Percentiles rank a stretch among this genome's conserved stretches.
phyloP scores from a whole-genome alignment of 2,797 vertebrate genomes.

The Pogonophryne albipinna region DNA sequence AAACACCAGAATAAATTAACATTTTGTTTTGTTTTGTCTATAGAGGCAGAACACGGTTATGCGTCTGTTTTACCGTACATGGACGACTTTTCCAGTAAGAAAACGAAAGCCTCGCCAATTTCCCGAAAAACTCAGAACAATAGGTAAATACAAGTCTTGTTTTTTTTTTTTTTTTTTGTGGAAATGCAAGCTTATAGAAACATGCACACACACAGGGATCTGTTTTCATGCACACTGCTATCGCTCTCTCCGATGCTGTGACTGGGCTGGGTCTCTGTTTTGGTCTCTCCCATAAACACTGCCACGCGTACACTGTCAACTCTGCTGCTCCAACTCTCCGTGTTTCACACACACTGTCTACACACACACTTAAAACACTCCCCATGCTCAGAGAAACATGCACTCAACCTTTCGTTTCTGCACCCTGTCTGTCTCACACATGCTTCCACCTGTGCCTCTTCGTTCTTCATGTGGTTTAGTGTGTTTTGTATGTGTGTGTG shows the following conservation, averaged over 20 bases:
- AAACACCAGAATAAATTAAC: slow-evolving; percentile 34
- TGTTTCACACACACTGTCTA: neutral
- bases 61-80: slow-evolving; percentile 97
- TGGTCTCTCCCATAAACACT: slow-evolving; percentile 91
- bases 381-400: slow-evolving; percentile 8
- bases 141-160: slow-evolving; percentile 86
- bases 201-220: neutral
- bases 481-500: slow-evolving; percentile 21
- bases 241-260: slow-evolving; percentile 51
- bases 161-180: slow-evolving; percentile 5
- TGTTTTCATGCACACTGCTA: slow-evolving; percentile 71
- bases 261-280: slow-evolving; percentile 91
- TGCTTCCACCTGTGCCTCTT: slow-evolving; percentile 11
- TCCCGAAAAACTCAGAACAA: slow-evolving; percentile 95
- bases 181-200: neutral
- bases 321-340: slow-evolving; percentile 58
- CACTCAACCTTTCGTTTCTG: slow-evolving; percentile 36
- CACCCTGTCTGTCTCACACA: slow-evolving; percentile 24
- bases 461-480: slow-evolving; percentile 45
- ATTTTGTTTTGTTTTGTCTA: slow-evolving; percentile 64
- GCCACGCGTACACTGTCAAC: slow-evolving; percentile 94
- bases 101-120: slow-evolving; percentile 93
- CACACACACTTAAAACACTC: neutral
- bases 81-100: slow-evolving; percentile 95
- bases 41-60: slow-evolving; percentile 99